phyloP scores from a whole-genome alignment of 2,888 invertebrate genomes.

The Xestia ashworthii region DNA sequence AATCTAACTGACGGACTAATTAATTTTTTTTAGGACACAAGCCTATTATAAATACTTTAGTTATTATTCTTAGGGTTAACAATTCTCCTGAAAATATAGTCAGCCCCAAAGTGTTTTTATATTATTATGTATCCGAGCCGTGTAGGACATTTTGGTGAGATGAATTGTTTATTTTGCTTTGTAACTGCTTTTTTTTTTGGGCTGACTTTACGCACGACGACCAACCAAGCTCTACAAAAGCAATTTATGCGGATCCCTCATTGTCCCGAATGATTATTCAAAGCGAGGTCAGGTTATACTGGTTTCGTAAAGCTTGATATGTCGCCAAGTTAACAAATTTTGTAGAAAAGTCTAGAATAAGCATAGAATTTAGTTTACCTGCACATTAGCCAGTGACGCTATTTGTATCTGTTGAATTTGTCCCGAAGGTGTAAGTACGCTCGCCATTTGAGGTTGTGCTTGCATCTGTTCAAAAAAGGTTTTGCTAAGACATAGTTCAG shows the following conservation, averaged over 20 bases:
- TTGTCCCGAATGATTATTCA: too few relatives aligned
- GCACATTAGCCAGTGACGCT: slow-evolving; percentile 91
- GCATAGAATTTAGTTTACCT: slow-evolving; percentile 75
- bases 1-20: too few relatives aligned
- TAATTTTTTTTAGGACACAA: too few relatives aligned
- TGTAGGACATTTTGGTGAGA: not conserved
- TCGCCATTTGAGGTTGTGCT: slow-evolving; percentile 93
- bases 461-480: slow-evolving; percentile 81
- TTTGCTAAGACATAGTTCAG: not conserved
- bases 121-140: not conserved
- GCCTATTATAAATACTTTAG: not conserved
- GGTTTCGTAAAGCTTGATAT: too few relatives aligned
- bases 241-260: too few relatives aligned
- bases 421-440: slow-evolving; percentile 96
- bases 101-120: not conserved
- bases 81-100: not conserved
- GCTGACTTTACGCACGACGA: not conserved
- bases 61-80: not conserved
- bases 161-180: not conserved
- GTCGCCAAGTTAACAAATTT: not conserved
- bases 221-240: too few relatives aligned
- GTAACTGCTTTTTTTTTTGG: not conserved
- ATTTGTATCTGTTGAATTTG: slow-evolving; percentile 97
- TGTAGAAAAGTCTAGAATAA: not conserved
- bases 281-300: too few relatives aligned